Conservation (phyloP, 2,797 vertebrate genomes). For the Hybognathus amarus region DNA sequence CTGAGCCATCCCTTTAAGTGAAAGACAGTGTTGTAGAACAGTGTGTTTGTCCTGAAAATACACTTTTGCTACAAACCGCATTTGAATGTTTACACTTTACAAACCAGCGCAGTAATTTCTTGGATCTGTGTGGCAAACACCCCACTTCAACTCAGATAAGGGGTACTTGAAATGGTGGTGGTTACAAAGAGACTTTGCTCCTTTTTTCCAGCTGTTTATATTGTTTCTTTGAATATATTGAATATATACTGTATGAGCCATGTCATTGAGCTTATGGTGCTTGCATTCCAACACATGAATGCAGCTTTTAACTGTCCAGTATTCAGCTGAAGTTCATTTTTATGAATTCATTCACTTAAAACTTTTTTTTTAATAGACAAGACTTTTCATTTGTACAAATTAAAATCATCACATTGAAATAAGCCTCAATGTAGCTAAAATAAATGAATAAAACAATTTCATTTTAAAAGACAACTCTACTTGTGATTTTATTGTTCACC, state of each 20-base stretch:
- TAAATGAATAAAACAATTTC: background rate
- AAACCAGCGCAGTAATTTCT: constrained; percentile 33
- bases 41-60: constrained; percentile 18
- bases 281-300: constrained; percentile 53
- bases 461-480: background rate
- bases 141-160: constrained; percentile 2
- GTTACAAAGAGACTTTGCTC: constrained; percentile 2
- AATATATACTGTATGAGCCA: constrained; percentile 21
- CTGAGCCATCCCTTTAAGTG: background rate
- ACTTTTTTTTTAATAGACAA: background rate
- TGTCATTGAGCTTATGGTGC: constrained; percentile 52
- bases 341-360: constrained; percentile 47
- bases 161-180: constrained; percentile 31
- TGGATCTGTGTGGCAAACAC: constrained; percentile 3
- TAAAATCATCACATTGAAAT: background rate
- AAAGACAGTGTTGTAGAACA: constrained; percentile 10
- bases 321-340: constrained; percentile 43
- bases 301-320: background rate
- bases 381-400: background rate
- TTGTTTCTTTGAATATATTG: constrained; percentile 23
- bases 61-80: constrained; percentile 29
- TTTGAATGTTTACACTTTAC: constrained; percentile 37
- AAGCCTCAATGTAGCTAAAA: constrained; percentile 2
- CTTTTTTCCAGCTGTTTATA: constrained; percentile 43
- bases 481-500: constrained; percentile 4